Evolutionary conservation across 2,113 vertebrate genomes (phyloP).

Genomic region (Chaetura pelagica): DNA sequence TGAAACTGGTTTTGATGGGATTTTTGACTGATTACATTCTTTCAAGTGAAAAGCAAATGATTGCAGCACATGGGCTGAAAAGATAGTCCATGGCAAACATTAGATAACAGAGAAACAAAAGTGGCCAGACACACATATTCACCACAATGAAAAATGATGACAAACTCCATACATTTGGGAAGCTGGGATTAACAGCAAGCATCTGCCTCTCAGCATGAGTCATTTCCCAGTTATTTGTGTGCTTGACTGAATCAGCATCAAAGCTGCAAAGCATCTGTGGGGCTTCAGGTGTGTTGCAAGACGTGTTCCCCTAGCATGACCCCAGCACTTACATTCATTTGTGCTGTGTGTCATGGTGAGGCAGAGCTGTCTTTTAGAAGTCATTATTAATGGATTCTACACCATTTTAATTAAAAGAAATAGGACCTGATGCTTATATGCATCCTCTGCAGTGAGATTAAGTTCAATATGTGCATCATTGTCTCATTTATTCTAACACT

Average conservation of each 20-base stretch:
- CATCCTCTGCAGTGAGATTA: not conserved
- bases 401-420: not conserved
- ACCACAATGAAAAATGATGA: constrained; percentile 49
- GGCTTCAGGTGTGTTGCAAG: not conserved
- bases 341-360: not conserved
- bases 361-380: not conserved
- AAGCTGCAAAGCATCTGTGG: not conserved
- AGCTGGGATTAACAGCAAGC: constrained; percentile 30
- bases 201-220: constrained; percentile 27
- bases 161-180: not conserved
- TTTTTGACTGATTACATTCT: not conserved
- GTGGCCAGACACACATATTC: not conserved
- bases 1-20: constrained; percentile 5
- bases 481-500: not conserved
- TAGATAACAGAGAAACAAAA: not conserved
- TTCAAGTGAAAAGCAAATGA: not conserved
- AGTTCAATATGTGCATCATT: not conserved
- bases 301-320: not conserved
- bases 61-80: not conserved
- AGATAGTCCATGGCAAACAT: constrained; percentile 15
- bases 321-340: not conserved
- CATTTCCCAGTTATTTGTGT: constrained; percentile 26
- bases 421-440: not conserved
- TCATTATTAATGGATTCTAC: not conserved
- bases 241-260: constrained; percentile 18